Percentiles rank a stretch among this genome's conserved stretches.
Conservation (phyloP, 1,140 invertebrate genomes). For the Telenomus remus region DNA sequence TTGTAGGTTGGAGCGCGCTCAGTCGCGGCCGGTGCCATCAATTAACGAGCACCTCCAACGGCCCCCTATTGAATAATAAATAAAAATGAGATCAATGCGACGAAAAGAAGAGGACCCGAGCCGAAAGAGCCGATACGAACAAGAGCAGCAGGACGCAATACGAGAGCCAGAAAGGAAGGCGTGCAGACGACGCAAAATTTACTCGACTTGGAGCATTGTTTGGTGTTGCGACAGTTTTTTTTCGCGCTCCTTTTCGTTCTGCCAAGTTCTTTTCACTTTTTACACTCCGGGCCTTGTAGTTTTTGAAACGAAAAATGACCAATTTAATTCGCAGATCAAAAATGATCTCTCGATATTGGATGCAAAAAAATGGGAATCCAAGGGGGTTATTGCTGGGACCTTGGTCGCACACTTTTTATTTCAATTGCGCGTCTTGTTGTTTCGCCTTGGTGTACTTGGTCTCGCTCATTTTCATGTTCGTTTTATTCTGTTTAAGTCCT, state of each 20-base stretch:
- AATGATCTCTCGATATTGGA: too few species aligned
- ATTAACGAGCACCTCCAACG: conserved; percentile 71
- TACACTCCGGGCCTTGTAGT: not conserved
- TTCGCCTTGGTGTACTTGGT: conserved; percentile 31
- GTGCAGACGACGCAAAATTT: conserved; percentile 38
- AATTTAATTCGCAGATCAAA: too few species aligned
- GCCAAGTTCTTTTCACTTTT: conserved; percentile 17
- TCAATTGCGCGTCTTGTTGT: conserved; percentile 38
- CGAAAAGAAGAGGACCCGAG: conserved; percentile 54
- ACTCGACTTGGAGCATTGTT: conserved; percentile 63
- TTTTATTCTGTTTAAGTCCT: conserved; percentile 46
- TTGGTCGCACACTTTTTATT: conserved; percentile 40
- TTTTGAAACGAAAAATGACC: too few species aligned
- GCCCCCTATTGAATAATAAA: conserved; percentile 73
- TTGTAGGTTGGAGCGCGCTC: conserved; percentile 39
- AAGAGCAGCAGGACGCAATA: conserved; percentile 39
- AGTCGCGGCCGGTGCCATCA: conserved; percentile 67
- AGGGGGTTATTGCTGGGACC: too few species aligned
- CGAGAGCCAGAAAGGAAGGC: conserved; percentile 47
- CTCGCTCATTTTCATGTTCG: conserved; percentile 31
- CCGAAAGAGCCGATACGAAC: conserved; percentile 42
- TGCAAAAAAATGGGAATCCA: too few species aligned
- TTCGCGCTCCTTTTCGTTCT: conserved; percentile 34
- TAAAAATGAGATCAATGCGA: conserved; percentile 64
- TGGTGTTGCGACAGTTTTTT: conserved; percentile 51